phyloP scores from a whole-genome alignment of 2,797 vertebrate species.

The Hafferia zeledoni region DNA sequence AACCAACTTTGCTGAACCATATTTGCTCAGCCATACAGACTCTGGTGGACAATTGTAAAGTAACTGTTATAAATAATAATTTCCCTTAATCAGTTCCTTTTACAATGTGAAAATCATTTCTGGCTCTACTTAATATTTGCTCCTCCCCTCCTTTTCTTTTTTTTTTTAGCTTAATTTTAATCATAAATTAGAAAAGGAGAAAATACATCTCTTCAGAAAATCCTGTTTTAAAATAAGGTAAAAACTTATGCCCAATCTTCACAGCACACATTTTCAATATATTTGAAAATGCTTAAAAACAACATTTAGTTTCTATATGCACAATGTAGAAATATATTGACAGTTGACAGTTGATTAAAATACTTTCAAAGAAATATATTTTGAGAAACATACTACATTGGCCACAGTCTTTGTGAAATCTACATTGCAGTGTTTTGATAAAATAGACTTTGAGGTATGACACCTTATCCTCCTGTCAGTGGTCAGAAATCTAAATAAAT shows the following conservation, averaged over 20 bases:
- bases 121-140: not conserved
- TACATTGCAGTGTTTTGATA: not conserved
- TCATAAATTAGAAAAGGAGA: not conserved
- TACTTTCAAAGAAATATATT: not conserved
- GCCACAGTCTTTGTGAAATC: not conserved
- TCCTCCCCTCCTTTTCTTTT: fast-evolving
- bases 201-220: not conserved
- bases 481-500: constrained; percentile 25
- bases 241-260: not conserved
- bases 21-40: not conserved
- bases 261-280: not conserved
- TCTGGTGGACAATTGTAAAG: not conserved
- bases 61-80: not conserved
- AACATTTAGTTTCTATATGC: not conserved
- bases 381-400: not conserved
- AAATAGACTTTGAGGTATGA: not conserved
- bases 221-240: not conserved
- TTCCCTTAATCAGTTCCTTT: not conserved
- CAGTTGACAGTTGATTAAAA: not conserved
- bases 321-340: not conserved
- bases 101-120: not conserved
- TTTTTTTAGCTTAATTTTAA: not conserved
- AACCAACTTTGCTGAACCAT: not conserved
- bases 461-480: not conserved
- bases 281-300: not conserved